These are phyloP conservation scores for Calycopis cecrops DNA, from an alignment of 1,140 invertebrate species.

Conservation along the genomic window DNA sequence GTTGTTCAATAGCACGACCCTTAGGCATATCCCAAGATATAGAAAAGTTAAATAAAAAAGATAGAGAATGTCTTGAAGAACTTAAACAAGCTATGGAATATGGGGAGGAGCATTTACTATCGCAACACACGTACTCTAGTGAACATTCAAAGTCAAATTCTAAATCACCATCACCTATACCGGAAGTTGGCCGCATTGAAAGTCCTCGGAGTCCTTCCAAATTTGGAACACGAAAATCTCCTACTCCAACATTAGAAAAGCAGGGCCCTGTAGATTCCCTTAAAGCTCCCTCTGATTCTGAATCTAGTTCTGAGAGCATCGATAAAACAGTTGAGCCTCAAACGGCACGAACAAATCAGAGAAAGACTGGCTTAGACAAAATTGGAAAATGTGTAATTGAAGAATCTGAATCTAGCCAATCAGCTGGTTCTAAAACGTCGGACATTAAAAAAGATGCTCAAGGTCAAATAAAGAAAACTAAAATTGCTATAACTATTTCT, in stretches of 20 bases:
- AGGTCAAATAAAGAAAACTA: slow-evolving; percentile 60
- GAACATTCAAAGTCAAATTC: slow-evolving; percentile 69
- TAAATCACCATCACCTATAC: slow-evolving; percentile 63
- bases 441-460: slow-evolving; percentile 49
- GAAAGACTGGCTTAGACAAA: slow-evolving; percentile 62
- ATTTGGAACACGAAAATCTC: slow-evolving; percentile 69
- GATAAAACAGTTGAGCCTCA: slow-evolving; percentile 67
- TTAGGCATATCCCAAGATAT: slow-evolving; percentile 85
- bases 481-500: slow-evolving; percentile 73
- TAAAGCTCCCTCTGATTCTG: slow-evolving; percentile 71
- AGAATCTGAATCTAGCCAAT: slow-evolving; percentile 72
- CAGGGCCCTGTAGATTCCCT: slow-evolving; percentile 77
- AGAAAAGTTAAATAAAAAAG: slow-evolving; percentile 76
- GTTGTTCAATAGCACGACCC: slow-evolving; percentile 85
- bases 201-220: slow-evolving; percentile 65
- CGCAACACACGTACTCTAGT: slow-evolving; percentile 60
- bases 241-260: slow-evolving; percentile 77
- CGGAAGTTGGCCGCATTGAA: slow-evolving; percentile 58
- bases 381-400: slow-evolving; percentile 66
- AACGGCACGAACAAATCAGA: slow-evolving; percentile 47
- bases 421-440: slow-evolving; percentile 59
- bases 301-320: slow-evolving; percentile 71
- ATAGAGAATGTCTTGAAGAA: slow-evolving; percentile 67
- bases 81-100: slow-evolving; percentile 71
- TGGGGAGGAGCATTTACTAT: slow-evolving; percentile 64